Evolutionary conservation across 2,797 vertebrate species (phyloP).

Genomic region (Leptatherina wallacei): DNA sequence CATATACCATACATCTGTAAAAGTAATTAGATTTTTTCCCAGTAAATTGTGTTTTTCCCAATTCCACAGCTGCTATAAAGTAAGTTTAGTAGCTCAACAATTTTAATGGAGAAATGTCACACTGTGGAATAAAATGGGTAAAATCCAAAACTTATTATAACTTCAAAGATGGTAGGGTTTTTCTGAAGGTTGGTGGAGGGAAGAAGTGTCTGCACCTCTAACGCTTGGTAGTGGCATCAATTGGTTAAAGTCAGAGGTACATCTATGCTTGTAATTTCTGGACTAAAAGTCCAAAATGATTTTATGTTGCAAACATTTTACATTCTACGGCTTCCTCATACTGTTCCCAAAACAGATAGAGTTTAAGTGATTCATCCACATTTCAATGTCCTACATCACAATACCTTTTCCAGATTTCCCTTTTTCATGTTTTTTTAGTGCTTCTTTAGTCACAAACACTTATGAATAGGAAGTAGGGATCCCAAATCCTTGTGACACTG

Average conservation of each 20-base stretch:
- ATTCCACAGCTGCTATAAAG: background rate
- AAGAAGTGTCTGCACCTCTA: too few relatives aligned
- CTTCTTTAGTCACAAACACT: background rate
- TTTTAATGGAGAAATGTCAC: background rate
- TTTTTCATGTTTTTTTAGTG: background rate
- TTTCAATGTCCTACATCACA: too few relatives aligned
- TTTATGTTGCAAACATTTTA: too few relatives aligned
- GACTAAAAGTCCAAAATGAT: too few relatives aligned
- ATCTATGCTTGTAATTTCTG: too few relatives aligned
- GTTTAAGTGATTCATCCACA: background rate
- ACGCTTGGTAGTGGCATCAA: too few relatives aligned
- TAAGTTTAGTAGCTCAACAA: background rate
- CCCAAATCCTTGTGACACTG: too few relatives aligned
- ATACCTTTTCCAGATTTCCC: too few relatives aligned
- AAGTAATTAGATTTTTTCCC: background rate
- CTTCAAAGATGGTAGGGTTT: too few relatives aligned
- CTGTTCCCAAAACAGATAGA: background rate
- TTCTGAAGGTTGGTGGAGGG: too few relatives aligned
- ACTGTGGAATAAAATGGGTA: background rate
- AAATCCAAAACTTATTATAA: background rate
- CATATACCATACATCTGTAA: slow-evolving; percentile 2
- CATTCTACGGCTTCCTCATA: too few relatives aligned
- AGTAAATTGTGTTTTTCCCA: background rate
- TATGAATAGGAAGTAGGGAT: background rate
- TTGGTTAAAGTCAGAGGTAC: too few relatives aligned